phyloP scores from a whole-genome alignment of 2,113 vertebrate genomes.

The Tympanuchus pallidicinctus region DNA sequence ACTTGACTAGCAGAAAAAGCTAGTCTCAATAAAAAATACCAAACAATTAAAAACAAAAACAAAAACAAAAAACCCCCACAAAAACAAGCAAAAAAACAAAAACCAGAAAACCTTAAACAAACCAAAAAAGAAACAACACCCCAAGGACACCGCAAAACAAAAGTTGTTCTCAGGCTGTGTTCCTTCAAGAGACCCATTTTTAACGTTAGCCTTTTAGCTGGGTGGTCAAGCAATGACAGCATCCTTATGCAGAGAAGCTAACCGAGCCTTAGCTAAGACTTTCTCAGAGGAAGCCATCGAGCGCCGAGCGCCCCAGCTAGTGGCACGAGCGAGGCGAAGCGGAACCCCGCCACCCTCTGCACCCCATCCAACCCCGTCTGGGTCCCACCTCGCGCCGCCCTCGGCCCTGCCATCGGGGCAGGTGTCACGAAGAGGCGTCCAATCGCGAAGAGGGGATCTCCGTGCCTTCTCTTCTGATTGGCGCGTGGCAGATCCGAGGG shows the following conservation, averaged over 20 bases:
- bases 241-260: background rate
- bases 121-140: background rate
- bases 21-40: background rate
- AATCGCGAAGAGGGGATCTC: background rate
- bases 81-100: no score
- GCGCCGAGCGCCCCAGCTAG: fast-evolving
- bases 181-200: background rate
- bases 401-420: fast-evolving
- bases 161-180: background rate
- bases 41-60: background rate
- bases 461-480: background rate
- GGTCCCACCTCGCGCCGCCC: background rate
- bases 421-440: background rate
- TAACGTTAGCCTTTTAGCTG: background rate
- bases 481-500: fast-evolving
- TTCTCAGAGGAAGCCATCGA: background rate
- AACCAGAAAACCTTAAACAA: background rate
- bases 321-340: no score
- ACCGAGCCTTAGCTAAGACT: background rate
- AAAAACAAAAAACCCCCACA: background rate
- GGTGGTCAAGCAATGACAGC: background rate
- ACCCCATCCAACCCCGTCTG: no score
- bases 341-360: no score
- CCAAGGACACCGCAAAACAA: background rate
- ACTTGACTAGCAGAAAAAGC: background rate